phyloP scores from a whole-genome alignment of 2,797 vertebrate species.

The Peromyscus nudipes region DNA sequence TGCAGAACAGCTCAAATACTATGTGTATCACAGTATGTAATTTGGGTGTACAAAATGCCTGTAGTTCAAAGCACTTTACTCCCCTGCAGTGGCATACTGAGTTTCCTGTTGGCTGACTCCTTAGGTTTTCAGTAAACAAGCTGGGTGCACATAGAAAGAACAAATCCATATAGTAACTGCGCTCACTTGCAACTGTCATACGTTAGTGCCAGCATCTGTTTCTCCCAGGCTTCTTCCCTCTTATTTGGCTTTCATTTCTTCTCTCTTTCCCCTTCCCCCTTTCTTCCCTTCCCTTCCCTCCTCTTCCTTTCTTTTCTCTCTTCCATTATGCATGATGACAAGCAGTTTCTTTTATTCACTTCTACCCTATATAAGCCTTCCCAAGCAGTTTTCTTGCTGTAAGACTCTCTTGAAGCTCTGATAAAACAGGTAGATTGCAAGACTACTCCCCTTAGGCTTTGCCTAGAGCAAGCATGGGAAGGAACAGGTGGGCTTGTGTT shows the following conservation, averaged over 20 bases:
- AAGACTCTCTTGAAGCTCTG: background rate
- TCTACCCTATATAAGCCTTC: background rate
- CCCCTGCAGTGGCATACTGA: conserved; percentile 79
- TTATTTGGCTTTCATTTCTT: background rate
- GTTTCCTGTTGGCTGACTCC: conserved; percentile 82
- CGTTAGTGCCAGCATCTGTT: background rate
- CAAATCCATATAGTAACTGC: background rate
- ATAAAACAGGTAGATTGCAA: background rate
- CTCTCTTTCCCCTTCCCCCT: background rate
- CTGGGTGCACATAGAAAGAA: conserved; percentile 66
- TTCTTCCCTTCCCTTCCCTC: too few relatives aligned
- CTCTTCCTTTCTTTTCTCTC: background rate
- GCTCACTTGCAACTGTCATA: background rate
- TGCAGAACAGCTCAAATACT: conserved; percentile 86
- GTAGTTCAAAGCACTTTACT: conserved; percentile 86
- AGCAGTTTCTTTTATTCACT: background rate
- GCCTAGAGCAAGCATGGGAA: conserved; percentile 9
- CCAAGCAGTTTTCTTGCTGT: background rate
- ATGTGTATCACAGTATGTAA: conserved; percentile 83
- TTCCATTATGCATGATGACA: background rate
- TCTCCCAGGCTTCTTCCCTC: background rate
- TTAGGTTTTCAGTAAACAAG: conserved; percentile 81
- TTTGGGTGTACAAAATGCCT: conserved; percentile 83
- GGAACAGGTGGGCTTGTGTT: background rate
- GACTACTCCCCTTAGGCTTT: background rate